Percentiles rank a stretch among this genome's conserved stretches.
phyloP scores from a whole-genome alignment of 2,113 vertebrate species.

The Neogale vison region DNA sequence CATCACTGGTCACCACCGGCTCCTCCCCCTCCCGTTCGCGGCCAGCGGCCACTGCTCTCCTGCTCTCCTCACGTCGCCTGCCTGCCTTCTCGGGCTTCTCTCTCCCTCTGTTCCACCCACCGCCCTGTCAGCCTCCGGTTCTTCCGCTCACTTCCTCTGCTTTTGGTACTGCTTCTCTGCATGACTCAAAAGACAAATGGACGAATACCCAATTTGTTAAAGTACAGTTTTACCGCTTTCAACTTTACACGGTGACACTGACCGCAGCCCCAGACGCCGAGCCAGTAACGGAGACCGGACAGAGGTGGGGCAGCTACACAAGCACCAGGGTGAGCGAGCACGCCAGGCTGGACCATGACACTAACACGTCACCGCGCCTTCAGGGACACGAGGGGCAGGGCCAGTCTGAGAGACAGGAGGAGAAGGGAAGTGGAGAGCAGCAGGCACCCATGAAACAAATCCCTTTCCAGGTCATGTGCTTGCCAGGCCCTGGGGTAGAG shows the following conservation, averaged over 20 bases:
- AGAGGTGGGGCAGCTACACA: accelerated
- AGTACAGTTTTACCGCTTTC: not conserved
- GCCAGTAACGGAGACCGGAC: no score
- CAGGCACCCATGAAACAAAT: not conserved
- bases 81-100: not conserved
- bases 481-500: not conserved
- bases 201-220: not conserved
- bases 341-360: not conserved
- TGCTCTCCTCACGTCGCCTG: not conserved
- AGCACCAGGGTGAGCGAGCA: no score
- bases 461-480: not conserved
- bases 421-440: not conserved
- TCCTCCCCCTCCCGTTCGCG: not conserved
- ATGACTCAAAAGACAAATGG: not conserved
- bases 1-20: no score
- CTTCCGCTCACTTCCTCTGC: not conserved
- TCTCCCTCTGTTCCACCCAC: not conserved
- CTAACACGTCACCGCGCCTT: not conserved
- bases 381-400: not conserved
- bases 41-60: not conserved
- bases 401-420: not conserved
- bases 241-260: not conserved
- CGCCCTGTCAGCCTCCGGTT: not conserved
- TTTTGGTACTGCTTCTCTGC: not conserved
- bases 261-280: not conserved